These are phyloP conservation scores for Apostichopus japonicus DNA, from an alignment of 35 echinoderm and acorn worm species.

Conservation along the genomic window DNA sequence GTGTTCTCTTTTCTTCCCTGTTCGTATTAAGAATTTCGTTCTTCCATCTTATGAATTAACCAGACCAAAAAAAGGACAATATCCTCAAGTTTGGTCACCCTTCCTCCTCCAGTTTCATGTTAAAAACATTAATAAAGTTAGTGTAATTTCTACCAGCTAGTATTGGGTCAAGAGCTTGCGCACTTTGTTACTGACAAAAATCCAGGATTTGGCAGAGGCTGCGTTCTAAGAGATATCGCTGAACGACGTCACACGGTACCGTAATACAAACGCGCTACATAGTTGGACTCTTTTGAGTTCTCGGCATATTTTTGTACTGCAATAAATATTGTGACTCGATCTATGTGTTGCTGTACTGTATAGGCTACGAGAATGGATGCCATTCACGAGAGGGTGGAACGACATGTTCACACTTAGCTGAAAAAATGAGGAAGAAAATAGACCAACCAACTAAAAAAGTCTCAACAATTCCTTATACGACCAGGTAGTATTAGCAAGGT, in stretches of 20 bases:
- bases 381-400: neutral
- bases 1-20: too few species aligned
- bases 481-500: neutral
- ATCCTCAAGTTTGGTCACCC: too few species aligned
- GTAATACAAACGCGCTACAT: conserved; percentile 1
- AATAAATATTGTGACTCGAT: too few species aligned
- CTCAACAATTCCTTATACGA: conserved; percentile 24
- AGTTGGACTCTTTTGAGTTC: neutral
- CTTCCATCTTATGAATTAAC: too few species aligned
- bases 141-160: neutral
- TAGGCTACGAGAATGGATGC: neutral
- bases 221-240: neutral
- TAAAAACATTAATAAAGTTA: neutral
- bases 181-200: neutral
- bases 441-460: conserved; percentile 25
- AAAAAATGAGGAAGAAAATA: conserved; percentile 43
- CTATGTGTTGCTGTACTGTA: too few species aligned
- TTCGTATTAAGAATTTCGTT: too few species aligned
- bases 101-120: too few species aligned
- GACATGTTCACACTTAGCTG: neutral
- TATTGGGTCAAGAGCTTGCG: neutral
- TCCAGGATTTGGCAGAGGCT: neutral
- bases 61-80: too few species aligned
- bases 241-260: neutral
- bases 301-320: neutral